Evolutionary conservation across 2,888 invertebrate genomes (phyloP), one percentile per base, ranked within the genome.

Genomic region (Cheilosia grossa): DNA sequence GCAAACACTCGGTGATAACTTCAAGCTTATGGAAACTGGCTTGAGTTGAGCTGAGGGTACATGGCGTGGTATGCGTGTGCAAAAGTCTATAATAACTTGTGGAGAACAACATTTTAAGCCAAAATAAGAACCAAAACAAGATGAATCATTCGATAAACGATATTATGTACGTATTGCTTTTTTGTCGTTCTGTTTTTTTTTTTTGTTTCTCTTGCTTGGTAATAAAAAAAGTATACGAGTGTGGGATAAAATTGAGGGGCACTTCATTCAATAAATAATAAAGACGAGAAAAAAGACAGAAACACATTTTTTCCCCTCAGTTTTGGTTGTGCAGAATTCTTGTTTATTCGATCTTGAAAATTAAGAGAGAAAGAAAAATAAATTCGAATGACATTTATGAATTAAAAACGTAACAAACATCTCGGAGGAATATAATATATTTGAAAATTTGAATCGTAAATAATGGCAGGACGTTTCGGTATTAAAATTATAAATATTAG

Each of bases 1-100:
- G 49, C 70, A 80, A 80, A 83, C 80, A 80, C 74, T 83, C 69
- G 64, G 69, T 69, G 70, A 77, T 59, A 77, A 53, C 64, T 82
- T 77, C 69, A 64, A 82, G 59, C 70, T 70, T 27, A 37, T 37
- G 13, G 37, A 37, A 74, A 67, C 51, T 40, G 54, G 54, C 42
- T 58, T 56, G 19, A 58, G 49, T 58, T n/a, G 13, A 24, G 40
- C 0, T 3, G 24, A 24, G 6, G 2, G 1, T 40, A 17, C 42
- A 10, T 37, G 37, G 3, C 4, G 9, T 33, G 37, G 37, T 37
- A 37, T 37, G 37, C 3, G 37, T 37, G n/a, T 9, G 7, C 44
- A 4, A 17, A 17, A 24, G 24, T 66, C 59, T 53, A 78, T 72
- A 40, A 78, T 63, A 49, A 63, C 63, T 56, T 56, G 24, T 56